These are phyloP conservation scores for Oplegnathus fasciatus DNA, from an alignment of 2,113 vertebrate genomes.

Conservation along the genomic window DNA sequence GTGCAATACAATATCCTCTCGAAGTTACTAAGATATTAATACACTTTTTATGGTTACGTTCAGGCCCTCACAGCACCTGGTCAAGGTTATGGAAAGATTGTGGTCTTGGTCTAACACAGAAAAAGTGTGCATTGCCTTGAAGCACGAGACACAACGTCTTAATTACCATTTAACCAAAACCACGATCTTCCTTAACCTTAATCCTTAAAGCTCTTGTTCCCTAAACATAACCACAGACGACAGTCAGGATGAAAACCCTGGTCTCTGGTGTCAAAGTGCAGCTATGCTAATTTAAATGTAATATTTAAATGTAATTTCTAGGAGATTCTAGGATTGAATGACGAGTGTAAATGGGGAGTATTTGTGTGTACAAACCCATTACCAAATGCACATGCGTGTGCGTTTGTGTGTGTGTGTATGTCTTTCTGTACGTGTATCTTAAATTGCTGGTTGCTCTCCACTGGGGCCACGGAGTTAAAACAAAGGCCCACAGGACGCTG, in stretches of 20 bases:
- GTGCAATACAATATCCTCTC: neutral
- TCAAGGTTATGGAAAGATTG: neutral
- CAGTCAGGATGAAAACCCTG: no score
- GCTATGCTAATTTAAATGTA: no score
- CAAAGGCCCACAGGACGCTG: conserved; percentile 2
- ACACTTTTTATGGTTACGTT: neutral
- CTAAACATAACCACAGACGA: no score
- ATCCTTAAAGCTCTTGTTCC: neutral
- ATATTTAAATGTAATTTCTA: neutral
- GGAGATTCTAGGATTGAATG: neutral
- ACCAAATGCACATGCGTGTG: neutral
- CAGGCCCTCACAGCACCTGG: no score
- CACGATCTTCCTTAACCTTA: neutral
- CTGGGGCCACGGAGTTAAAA: conserved; percentile 21
- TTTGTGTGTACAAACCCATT: neutral
- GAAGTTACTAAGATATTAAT: neutral
- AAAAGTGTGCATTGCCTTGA: neutral
- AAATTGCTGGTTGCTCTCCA: conserved; percentile 28
- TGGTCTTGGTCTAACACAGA: neutral
- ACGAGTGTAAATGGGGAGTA: neutral
- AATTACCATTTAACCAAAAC: neutral
- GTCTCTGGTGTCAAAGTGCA: no score
- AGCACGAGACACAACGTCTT: neutral
- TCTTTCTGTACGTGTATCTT: neutral
- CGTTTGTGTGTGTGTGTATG: neutral